Evolutionary conservation across 2,888 invertebrate genomes (phyloP).

Genomic region (Cosmorhoe ocellata): DNA sequence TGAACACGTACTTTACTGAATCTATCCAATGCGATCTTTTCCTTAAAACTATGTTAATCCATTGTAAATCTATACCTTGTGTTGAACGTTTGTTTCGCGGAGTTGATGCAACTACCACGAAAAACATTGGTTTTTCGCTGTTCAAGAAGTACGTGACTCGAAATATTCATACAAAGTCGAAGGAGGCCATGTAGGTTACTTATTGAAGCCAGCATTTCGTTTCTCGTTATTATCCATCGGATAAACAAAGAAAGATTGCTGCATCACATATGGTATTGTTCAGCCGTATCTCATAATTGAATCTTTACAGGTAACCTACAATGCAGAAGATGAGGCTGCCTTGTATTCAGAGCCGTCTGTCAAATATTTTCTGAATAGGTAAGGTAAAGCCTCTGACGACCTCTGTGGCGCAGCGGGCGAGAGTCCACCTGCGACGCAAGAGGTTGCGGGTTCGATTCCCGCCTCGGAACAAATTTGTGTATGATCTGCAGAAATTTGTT

Average conservation of each 20-base stretch:
- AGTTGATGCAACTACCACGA: background rate
- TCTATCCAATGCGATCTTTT: background rate
- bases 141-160: slow-evolving; percentile 21
- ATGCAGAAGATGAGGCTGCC: slow-evolving; percentile 44
- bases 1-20: slow-evolving; percentile 8
- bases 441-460: too few species aligned
- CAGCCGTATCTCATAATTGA: slow-evolving; percentile 70
- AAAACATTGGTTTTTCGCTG: slow-evolving; percentile 9
- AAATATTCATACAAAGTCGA: slow-evolving; percentile 17
- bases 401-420: too few species aligned
- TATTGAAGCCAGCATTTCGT: slow-evolving; percentile 52
- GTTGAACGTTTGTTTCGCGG: background rate
- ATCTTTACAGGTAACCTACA: slow-evolving; percentile 67
- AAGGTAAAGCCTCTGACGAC: slow-evolving; percentile 17
- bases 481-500: too few species aligned
- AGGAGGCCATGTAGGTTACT: slow-evolving; percentile 17
- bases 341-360: slow-evolving; percentile 36
- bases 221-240: slow-evolving; percentile 51
- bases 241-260: slow-evolving; percentile 69
- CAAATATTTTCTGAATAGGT: slow-evolving; percentile 26
- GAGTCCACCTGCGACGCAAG: too few species aligned
- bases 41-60: background rate
- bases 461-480: too few species aligned
- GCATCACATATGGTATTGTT: slow-evolving; percentile 68
- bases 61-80: background rate